phyloP scores from a whole-genome alignment of 1,140 invertebrate genomes.

The Euura lappo region DNA sequence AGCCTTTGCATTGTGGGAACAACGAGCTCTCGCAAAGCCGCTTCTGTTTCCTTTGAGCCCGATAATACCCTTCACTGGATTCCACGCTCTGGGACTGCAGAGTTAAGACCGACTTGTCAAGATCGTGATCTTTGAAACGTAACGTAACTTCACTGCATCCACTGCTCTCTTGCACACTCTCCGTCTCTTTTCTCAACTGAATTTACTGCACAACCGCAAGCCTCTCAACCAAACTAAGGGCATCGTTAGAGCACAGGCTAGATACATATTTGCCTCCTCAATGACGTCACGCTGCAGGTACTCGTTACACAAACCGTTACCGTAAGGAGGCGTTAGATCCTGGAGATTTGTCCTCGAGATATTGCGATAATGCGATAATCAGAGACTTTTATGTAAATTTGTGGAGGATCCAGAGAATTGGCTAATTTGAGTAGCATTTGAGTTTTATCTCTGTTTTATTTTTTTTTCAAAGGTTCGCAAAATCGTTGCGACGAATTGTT shows the following conservation, averaged over 20 bases:
- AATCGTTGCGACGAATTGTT: too few relatives aligned
- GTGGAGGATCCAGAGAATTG: too few relatives aligned
- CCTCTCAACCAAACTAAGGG: neutral
- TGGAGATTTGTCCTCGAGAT: too few relatives aligned
- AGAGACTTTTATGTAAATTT: too few relatives aligned
- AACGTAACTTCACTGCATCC: neutral
- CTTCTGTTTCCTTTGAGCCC: conserved; percentile 6
- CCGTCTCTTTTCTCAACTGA: neutral
- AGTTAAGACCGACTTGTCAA: conserved; percentile 10
- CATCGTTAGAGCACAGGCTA: neutral
- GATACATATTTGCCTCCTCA: neutral
- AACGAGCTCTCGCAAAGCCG: neutral
- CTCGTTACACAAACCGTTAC: neutral
- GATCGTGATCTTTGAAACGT: conserved; percentile 14
- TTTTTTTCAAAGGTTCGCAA: too few relatives aligned
- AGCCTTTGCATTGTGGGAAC: neutral
- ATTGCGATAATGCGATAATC: too few relatives aligned
- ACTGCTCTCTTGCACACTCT: neutral
- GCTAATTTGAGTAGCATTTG: too few relatives aligned
- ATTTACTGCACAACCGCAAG: neutral
- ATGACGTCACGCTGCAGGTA: neutral
- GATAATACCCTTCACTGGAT: conserved; percentile 14
- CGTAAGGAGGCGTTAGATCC: too few relatives aligned
- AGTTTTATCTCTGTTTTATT: too few relatives aligned
- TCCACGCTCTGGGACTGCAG: conserved; percentile 2